Conservation (phyloP, 2,113 vertebrate genomes). For the Fulmarus glacialis region DNA sequence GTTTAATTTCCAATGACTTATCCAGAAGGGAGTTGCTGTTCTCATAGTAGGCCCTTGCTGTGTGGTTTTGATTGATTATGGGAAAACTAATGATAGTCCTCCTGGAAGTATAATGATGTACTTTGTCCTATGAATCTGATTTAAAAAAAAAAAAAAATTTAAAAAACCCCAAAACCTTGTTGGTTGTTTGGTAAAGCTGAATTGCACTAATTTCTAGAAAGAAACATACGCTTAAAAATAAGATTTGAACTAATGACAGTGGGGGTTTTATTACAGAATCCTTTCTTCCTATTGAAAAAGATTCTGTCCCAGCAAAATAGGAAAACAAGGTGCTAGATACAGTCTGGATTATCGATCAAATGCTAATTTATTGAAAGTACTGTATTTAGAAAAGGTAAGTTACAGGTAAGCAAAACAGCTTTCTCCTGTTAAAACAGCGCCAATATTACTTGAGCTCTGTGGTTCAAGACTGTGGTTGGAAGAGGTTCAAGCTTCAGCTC, state of each 20-base stretch:
- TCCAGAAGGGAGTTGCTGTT: background rate
- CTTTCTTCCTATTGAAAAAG: background rate
- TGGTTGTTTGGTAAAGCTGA: background rate
- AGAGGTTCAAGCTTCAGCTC: background rate
- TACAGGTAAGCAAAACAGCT: background rate
- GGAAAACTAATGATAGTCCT: background rate
- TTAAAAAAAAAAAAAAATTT: background rate
- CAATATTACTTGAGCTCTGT: background rate
- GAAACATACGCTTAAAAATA: background rate
- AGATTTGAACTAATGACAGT: background rate
- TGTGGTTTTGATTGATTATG: background rate
- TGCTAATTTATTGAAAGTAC: background rate
- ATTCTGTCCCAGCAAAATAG: background rate
- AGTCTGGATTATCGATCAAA: background rate
- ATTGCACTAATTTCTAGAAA: background rate
- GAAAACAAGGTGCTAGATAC: background rate
- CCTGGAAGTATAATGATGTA: background rate
- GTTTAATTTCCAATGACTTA: background rate
- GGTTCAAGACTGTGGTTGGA: background rate
- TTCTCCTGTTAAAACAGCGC: accelerated
- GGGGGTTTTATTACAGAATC: background rate
- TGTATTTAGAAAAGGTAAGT: background rate
- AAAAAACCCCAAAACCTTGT: background rate
- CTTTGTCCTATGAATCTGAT: background rate
- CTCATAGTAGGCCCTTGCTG: background rate